phyloP scores from a whole-genome alignment of 2,888 invertebrate species.

The Sisyra terminalis region DNA sequence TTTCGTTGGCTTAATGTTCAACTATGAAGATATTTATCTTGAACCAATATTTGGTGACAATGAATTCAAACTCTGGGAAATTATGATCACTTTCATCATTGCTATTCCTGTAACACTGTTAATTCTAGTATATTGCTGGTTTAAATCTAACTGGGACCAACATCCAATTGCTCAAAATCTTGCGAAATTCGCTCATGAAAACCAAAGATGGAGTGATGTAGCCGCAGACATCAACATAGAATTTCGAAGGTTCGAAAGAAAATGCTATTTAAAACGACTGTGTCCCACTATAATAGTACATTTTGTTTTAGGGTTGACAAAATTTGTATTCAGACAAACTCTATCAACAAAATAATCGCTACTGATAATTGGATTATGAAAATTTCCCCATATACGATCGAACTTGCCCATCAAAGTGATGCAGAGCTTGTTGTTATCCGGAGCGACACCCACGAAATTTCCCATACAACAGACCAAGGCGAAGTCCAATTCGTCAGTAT shows the following conservation, averaged over 20 bases:
- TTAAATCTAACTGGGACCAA: slow-evolving; percentile 42
- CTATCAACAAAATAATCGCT: slow-evolving; percentile 50
- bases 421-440: slow-evolving; percentile 57
- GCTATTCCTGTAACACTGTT: slow-evolving; percentile 35
- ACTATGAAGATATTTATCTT: slow-evolving; percentile 17
- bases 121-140: slow-evolving; percentile 46
- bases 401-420: slow-evolving; percentile 65
- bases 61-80: slow-evolving; percentile 21
- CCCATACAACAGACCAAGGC: slow-evolving; percentile 23
- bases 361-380: slow-evolving; percentile 84
- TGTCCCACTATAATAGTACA: too few species aligned
- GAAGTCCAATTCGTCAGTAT: slow-evolving; percentile 65
- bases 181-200: slow-evolving; percentile 43
- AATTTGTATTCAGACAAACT: slow-evolving; percentile 48
- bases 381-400: slow-evolving; percentile 53
- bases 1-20: slow-evolving; percentile 32
- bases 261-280: too few species aligned
- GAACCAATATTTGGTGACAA: slow-evolving; percentile 5
- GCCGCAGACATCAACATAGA: slow-evolving; percentile 57
- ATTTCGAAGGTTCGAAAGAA: slow-evolving; percentile 56
- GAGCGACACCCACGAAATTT: slow-evolving; percentile 54
- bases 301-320: too few species aligned
- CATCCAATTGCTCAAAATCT: slow-evolving; percentile 63
- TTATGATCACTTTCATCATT: slow-evolving; percentile 25
- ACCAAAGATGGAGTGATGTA: slow-evolving; percentile 47